Evolutionary conservation across 1,140 invertebrate species (phyloP), one percentile per base, ranked within the genome.

Genomic region (Papilio xuthus): DNA sequence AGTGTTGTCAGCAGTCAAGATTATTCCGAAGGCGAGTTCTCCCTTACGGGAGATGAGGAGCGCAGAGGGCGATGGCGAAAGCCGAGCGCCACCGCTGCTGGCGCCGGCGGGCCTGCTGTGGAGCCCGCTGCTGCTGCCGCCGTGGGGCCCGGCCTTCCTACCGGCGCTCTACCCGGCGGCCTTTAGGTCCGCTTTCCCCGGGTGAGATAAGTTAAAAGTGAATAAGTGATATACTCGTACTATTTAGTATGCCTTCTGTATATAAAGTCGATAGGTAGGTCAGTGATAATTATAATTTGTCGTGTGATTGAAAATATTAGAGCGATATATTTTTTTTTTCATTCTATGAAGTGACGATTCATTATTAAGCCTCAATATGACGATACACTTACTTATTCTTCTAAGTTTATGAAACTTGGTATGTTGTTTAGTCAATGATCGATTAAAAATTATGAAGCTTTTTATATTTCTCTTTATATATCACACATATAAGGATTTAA

Each of bases 131-230:
- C 82, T 95, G 82, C 84, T 95, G 86, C 94, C 95, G 73, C 94
- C 94, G 12, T 95, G 95, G 95, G 94, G 94, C 71, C 94, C 95
- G 78, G 94, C 94, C 32, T 94, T 95, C 69, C 84, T 95, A 53
- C 94, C 94, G 74, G 92, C 92, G 78, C 93, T 95, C 37, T 95
- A 95, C 88, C 95, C 95, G 83, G 94, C 95, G 77, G 95, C 95
- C 77, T 93, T 95, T 81, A 91, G 95, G 20, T 95, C 94, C 77
- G 95, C 95, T 81, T 93, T 95, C 83, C 94, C 94, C 10, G 94
- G 94, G 94, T 95, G 94, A 95, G 94, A 86, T 77, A 77, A 77
- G 73, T 74, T 50, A 74, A 50, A 50, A 50, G 44, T 74, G 72
- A 74, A 67, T 13, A 32, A 74, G 72, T 74, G 47, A 74, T 47